Evolutionary conservation across 2,888 invertebrate species (phyloP).

Genomic region (Agrochola litura): DNA sequence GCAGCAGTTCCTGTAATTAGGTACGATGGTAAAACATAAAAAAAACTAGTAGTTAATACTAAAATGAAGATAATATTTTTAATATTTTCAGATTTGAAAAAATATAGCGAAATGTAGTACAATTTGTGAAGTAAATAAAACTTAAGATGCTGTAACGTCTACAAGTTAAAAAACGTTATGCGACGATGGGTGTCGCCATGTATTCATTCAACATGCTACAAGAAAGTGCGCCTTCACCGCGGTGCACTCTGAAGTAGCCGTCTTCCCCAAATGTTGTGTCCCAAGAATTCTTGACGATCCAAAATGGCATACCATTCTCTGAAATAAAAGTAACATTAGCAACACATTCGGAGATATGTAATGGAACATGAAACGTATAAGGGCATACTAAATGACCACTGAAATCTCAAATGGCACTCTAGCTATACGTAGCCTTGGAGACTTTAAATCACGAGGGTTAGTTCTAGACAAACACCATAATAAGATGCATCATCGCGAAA

Average conservation of each 20-base stretch:
- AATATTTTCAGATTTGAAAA: neutral
- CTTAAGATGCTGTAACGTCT: neutral
- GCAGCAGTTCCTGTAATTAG: no score
- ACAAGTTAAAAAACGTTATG: neutral
- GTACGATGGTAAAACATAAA: no score
- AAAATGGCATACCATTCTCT: constrained; percentile 50
- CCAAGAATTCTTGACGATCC: constrained; percentile 92
- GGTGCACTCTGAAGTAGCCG: constrained; percentile 95
- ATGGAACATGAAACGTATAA: no score
- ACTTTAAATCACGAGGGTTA: no score
- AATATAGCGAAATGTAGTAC: neutral
- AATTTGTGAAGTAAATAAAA: neutral
- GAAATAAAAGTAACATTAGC: constrained; percentile 1
- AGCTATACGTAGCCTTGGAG: no score
- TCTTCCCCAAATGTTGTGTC: constrained; percentile 92
- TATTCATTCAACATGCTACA: constrained; percentile 42
- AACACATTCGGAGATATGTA: neutral
- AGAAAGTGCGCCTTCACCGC: constrained; percentile 91
- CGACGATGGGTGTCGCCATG: constrained; percentile 28
- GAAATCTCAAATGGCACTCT: no score
- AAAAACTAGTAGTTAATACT: neutral
- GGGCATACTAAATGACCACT: no score
- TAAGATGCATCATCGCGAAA: no score
- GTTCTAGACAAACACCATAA: no score
- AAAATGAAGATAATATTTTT: neutral